Percentiles rank a stretch among this genome's conserved stretches.
Conservation (phyloP, 2,797 vertebrate species). For the Onychomys arenicola region DNA sequence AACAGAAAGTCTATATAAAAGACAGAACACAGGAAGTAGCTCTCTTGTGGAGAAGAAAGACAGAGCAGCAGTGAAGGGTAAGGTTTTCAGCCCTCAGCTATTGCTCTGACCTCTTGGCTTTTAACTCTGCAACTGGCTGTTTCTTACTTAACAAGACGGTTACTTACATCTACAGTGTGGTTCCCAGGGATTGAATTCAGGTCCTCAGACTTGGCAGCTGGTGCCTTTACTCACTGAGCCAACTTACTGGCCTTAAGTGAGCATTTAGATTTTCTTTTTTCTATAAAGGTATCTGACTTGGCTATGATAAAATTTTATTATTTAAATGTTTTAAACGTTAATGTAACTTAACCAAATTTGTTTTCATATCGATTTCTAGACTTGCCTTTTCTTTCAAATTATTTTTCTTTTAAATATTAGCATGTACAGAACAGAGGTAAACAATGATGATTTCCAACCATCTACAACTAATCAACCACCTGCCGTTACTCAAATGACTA, state of each 20-base stretch:
- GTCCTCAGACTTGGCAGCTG: background rate
- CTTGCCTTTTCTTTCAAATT: constrained; percentile 52
- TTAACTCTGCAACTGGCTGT: too few relatives aligned
- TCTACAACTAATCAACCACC: background rate
- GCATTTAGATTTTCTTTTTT: constrained; percentile 29
- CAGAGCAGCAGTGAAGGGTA: too few relatives aligned
- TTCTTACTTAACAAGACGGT: too few relatives aligned
- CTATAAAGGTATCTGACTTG: constrained; percentile 37
- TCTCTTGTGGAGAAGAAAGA: too few relatives aligned
- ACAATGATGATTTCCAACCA: background rate
- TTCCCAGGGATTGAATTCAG: background rate
- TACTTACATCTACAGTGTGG: too few relatives aligned
- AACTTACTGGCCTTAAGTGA: background rate
- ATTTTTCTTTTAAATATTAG: constrained; percentile 73
- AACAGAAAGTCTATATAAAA: too few relatives aligned
- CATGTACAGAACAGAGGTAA: constrained; percentile 31
- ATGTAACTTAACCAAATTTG: constrained; percentile 32
- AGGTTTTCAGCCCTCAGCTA: too few relatives aligned
- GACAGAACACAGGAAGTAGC: too few relatives aligned
- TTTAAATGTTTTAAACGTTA: constrained; percentile 49
- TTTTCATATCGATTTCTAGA: constrained; percentile 55
- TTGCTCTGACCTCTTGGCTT: too few relatives aligned
- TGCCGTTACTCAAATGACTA: too few relatives aligned
- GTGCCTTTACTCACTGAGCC: background rate
- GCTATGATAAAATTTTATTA: background rate